Conservation (phyloP, 2,797 vertebrate species). For the Fistularia tabacaria region DNA sequence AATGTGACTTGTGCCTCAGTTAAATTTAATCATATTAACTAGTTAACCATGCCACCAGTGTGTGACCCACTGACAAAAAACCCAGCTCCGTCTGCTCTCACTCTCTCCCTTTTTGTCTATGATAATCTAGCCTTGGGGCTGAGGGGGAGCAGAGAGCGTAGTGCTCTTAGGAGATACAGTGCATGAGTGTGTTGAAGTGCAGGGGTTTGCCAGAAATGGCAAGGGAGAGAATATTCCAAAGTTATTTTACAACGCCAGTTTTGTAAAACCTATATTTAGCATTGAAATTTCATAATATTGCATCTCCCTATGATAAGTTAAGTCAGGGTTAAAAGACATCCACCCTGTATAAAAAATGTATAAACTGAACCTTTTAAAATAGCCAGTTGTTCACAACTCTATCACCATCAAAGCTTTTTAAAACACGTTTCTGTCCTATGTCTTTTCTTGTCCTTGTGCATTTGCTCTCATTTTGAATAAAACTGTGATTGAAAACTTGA, state of each 20-base stretch:
- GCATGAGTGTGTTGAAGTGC: slow-evolving; percentile 2
- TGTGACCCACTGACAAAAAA: slow-evolving; percentile 65
- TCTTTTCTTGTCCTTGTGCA: no score
- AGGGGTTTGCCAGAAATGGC: slow-evolving; percentile 11
- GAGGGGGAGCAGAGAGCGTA: slow-evolving; percentile 43
- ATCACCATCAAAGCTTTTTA: no score
- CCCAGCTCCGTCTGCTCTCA: slow-evolving; percentile 28
- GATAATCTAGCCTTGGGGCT: slow-evolving; percentile 57
- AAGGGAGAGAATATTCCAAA: slow-evolving; percentile 13
- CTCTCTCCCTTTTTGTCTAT: slow-evolving; percentile 41
- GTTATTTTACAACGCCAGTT: neutral
- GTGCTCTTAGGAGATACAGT: slow-evolving; percentile 49
- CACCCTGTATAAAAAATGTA: no score
- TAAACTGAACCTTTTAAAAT: no score
- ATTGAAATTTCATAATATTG: no score
- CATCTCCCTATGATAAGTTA: no score
- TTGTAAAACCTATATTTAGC: no score
- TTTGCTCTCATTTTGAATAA: no score
- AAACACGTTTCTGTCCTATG: no score
- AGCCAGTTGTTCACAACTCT: no score
- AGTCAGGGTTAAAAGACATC: no score
- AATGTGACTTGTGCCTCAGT: slow-evolving; percentile 69
- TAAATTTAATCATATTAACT: slow-evolving; percentile 75
- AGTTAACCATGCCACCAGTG: slow-evolving; percentile 64
- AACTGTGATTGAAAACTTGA: no score